phyloP scores from a whole-genome alignment of 2,113 vertebrate species.

The Ondatra zibethicus region DNA sequence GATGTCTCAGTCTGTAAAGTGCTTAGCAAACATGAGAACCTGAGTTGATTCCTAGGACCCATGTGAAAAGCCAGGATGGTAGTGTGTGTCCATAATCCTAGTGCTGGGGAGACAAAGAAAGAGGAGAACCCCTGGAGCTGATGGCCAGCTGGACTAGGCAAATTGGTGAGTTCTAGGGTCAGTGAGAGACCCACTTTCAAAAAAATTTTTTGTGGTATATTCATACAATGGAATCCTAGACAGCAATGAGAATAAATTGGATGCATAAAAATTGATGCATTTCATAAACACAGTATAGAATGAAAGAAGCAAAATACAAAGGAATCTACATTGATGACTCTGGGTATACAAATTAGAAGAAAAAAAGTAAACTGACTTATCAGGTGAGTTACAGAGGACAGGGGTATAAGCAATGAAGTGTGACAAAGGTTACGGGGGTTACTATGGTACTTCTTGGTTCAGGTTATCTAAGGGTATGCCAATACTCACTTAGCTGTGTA shows the following conservation, averaged over 20 bases:
- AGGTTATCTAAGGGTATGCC: not conserved
- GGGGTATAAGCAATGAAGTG: not conserved
- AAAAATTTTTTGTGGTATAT: too few species aligned
- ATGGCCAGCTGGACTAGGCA: too few species aligned
- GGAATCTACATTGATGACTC: too few species aligned
- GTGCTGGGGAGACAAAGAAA: not conserved
- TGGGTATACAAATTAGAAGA: not conserved
- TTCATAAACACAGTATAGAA: too few species aligned
- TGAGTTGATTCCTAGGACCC: not conserved
- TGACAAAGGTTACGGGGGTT: not conserved
- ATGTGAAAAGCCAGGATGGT: too few species aligned
- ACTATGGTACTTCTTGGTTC: not conserved
- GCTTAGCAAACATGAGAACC: not conserved
- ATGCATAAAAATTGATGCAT: too few species aligned
- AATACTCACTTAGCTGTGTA: not conserved
- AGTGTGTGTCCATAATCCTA: not conserved
- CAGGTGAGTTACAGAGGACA: not conserved
- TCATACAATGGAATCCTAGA: too few species aligned
- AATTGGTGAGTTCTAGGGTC: too few species aligned
- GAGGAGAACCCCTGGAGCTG: too few species aligned
- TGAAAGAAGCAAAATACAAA: too few species aligned
- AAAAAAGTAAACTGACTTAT: not conserved
- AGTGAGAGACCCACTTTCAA: too few species aligned
- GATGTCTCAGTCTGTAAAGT: not conserved
- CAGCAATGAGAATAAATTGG: too few species aligned